Conservation (phyloP, 2,888 invertebrate species). For the Spodoptera exigua region DNA sequence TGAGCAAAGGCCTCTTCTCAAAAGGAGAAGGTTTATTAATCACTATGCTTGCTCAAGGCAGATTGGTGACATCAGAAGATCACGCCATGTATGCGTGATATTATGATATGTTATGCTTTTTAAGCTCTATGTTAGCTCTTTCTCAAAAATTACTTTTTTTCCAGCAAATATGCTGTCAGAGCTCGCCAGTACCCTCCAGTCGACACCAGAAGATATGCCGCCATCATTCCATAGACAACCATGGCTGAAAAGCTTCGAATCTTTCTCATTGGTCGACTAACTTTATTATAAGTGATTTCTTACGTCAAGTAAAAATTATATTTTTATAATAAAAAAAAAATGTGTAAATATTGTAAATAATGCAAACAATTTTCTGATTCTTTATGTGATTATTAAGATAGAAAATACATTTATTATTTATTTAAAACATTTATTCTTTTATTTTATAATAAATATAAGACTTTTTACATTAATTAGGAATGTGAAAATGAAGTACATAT, state of each 20-base stretch:
- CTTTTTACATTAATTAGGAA: slow-evolving; percentile 56
- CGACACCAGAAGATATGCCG: slow-evolving; percentile 73
- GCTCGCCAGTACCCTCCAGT: slow-evolving; percentile 69
- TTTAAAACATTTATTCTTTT: slow-evolving; percentile 54
- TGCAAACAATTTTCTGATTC: slow-evolving; percentile 45
- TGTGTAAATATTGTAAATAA: slow-evolving; percentile 63
- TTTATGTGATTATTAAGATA: slow-evolving; percentile 35
- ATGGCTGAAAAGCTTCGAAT: slow-evolving; percentile 76
- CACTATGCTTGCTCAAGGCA: no score
- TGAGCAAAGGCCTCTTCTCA: no score
- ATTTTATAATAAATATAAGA: slow-evolving; percentile 42
- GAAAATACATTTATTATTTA: slow-evolving; percentile 55
- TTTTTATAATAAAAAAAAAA: slow-evolving; percentile 30
- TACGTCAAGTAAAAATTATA: slow-evolving; percentile 31
- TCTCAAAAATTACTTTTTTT: slow-evolving; percentile 12
- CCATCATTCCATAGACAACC: slow-evolving; percentile 71
- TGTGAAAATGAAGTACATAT: slow-evolving; percentile 46
- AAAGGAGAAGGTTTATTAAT: no score
- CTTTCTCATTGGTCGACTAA: slow-evolving; percentile 74
- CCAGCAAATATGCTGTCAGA: slow-evolving; percentile 79
- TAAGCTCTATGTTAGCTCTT: no score
- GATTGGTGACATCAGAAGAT: no score
- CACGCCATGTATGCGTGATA: no score
- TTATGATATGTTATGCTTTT: no score
- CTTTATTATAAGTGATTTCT: slow-evolving; percentile 15